Percentiles rank a stretch among this genome's conserved stretches.
phyloP scores from a whole-genome alignment of 2,113 vertebrate genomes.

The Heptranchias perlo region DNA sequence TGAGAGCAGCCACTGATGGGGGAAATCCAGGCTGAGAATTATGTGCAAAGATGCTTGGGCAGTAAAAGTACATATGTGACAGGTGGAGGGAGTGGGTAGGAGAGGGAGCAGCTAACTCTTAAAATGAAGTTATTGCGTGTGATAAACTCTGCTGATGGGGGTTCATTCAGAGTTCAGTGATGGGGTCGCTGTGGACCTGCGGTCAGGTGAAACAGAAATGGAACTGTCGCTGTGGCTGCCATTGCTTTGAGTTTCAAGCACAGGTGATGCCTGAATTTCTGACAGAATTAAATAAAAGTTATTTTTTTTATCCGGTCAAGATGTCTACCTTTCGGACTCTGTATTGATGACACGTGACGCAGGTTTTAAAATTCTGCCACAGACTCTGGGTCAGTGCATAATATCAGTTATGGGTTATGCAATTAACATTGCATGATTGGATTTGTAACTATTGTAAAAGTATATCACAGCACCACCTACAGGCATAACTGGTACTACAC shows the following conservation, averaged over 20 bases:
- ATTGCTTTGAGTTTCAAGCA: background rate
- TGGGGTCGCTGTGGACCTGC: background rate
- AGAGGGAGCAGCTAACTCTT: background rate
- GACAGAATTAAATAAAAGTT: background rate
- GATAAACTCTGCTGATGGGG: background rate
- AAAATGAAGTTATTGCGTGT: background rate
- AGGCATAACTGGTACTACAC: background rate
- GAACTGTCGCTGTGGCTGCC: background rate
- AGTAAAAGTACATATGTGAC: background rate
- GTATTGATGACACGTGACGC: background rate
- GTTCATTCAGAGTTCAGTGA: background rate
- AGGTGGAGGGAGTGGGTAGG: background rate
- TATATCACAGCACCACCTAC: background rate
- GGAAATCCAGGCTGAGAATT: background rate
- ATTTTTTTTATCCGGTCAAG: background rate
- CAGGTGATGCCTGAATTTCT: background rate
- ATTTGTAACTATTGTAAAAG: background rate
- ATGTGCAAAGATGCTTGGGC: background rate
- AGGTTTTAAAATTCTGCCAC: background rate
- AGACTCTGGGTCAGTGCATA: background rate
- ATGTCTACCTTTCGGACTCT: too few relatives aligned
- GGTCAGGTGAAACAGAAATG: background rate
- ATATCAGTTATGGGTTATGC: background rate
- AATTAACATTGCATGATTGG: background rate
- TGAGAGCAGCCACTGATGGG: background rate